Evolutionary conservation across 1,140 invertebrate genomes (phyloP), one percentile per base, ranked within the genome.

Genomic region (Ridgeia piscesae): DNA sequence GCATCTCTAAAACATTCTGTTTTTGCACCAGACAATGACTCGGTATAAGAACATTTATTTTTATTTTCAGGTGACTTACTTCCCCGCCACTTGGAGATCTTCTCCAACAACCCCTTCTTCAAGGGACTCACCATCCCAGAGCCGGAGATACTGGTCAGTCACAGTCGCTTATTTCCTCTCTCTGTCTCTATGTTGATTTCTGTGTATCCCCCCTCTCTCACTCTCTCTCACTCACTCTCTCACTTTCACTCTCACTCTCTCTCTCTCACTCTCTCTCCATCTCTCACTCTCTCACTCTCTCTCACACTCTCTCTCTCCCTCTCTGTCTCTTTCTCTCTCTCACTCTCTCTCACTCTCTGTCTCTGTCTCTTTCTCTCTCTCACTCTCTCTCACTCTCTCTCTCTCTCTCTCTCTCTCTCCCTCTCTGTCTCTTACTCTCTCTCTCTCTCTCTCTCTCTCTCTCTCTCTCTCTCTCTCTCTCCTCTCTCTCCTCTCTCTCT

Each of bases 61-160:
- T 33, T 4, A 91, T 50, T 93, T 94, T 33, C 95, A 97, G 97
- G 99, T 27, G 98, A 99, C 94, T 96, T 99, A 8, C 97, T 99
- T 94, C 98, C 98, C 1, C 97, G 98, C 91, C 99, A 99, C 95
- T 98, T 99, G 97, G 97, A 98, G 93, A 98, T 99, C 94, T 99
- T 99, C 95, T 98, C 98, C 93, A 98, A 97, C 93, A 99, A 99
- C 95, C 98, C 99, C 94, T 99, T 99, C 96, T 99, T 98, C 95
- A 96, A 96, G 92, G 97, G 98, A 95, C 98, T 99, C n/a, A 95
- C 93, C 0, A 98, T 99, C 94, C 99, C 99, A 0, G 98, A 98
- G 92, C 97, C 97, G 11, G 96, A 98, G n/a, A 95, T 96, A 77
- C 94, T 95, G 92, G 96, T 96, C 93, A 94, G 95, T 93, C 92